Evolutionary conservation across 2,113 vertebrate species (phyloP).

Genomic region (Chrysochloris asiatica): DNA sequence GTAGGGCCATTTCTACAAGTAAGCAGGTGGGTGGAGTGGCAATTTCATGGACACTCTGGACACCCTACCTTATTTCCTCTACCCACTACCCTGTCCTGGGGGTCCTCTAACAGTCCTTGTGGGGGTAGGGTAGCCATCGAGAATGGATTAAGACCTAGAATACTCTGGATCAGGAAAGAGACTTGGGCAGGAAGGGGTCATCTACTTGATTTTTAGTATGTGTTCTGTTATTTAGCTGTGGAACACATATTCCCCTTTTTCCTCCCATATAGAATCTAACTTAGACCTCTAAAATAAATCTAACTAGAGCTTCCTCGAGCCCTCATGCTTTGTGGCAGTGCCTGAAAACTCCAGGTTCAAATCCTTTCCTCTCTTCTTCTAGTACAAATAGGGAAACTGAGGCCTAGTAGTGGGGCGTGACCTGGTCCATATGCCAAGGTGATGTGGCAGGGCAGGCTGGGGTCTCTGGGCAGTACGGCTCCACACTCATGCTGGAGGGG

Average conservation of each 20-base stretch:
- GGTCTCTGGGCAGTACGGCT: neutral
- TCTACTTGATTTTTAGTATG: neutral
- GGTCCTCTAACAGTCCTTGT: neutral
- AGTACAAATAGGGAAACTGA: slow-evolving; percentile 2
- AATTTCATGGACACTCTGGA: neutral
- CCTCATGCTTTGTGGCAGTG: neutral
- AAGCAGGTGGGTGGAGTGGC: neutral
- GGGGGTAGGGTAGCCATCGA: neutral
- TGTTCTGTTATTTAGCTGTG: neutral
- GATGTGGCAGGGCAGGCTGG: neutral
- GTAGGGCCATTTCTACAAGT: neutral
- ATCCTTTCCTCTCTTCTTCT: neutral
- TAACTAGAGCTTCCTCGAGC: too few relatives aligned
- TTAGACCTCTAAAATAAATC: neutral
- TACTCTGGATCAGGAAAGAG: neutral
- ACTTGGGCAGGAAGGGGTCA: neutral
- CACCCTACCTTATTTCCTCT: neutral
- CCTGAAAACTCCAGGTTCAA: neutral
- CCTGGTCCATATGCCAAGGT: too few relatives aligned
- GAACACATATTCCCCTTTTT: neutral
- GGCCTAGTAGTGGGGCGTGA: neutral
- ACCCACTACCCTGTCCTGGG: neutral
- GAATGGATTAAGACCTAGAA: neutral
- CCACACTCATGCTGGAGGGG: accelerated
- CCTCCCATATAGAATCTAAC: neutral